These are phyloP conservation scores for Ailurus styani DNA, from an alignment of 2,113 vertebrate species.

Conservation along the genomic window DNA sequence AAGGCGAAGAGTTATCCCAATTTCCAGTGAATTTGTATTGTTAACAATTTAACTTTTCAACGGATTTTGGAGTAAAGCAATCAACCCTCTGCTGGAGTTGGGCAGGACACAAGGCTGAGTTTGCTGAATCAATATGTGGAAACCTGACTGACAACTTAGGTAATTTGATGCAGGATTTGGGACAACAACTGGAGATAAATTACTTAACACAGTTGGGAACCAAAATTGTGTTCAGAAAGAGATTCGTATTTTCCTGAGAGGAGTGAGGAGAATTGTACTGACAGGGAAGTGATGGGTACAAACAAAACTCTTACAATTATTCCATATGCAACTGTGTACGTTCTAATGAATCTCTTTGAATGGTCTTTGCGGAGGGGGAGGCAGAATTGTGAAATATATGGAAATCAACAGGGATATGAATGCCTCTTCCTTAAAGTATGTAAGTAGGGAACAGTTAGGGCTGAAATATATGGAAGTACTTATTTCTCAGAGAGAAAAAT, in stretches of 20 bases:
- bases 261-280: slow-evolving; percentile 66
- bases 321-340: background rate
- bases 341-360: background rate
- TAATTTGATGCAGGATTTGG: slow-evolving; percentile 66
- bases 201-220: slow-evolving; percentile 66
- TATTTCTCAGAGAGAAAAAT: background rate
- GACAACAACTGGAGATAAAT: slow-evolving; percentile 70
- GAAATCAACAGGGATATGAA: background rate
- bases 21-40: slow-evolving; percentile 70
- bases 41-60: slow-evolving; percentile 67
- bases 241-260: slow-evolving; percentile 57
- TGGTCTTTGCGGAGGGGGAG: background rate
- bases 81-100: slow-evolving; percentile 48
- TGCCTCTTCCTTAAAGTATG: background rate
- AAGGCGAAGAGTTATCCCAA: slow-evolving; percentile 50
- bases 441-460: background rate
- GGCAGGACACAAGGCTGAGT: background rate
- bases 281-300: slow-evolving; percentile 39
- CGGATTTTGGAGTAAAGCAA: slow-evolving; percentile 59
- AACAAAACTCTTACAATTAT: slow-evolving; percentile 29
- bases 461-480: background rate
- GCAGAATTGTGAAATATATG: background rate
- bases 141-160: slow-evolving; percentile 65
- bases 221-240: slow-evolving; percentile 69
- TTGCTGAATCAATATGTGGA: slow-evolving; percentile 65